Base-by-base conservation (phyloP, 2,797 vertebrate genomes). In the Galago senegalensis region DNA sequence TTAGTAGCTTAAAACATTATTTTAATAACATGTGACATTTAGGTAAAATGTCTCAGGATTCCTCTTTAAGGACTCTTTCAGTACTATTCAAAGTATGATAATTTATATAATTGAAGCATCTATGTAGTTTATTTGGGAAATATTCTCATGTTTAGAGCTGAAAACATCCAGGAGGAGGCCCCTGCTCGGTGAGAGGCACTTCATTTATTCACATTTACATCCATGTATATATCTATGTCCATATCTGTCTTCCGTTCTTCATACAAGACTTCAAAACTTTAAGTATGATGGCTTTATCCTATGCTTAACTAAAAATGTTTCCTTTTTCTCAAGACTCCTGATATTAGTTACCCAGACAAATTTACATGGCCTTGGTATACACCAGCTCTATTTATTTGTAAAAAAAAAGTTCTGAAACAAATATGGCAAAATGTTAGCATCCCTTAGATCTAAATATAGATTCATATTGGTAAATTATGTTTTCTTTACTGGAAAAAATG, bases 1-100 rank as follows among this genome's bases (percentile, higher is more conserved):
- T 96, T 87, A 86, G 40, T 92, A 29, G 27, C 69, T 92, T 96
- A 83, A 98, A 97, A 84, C 34, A 97, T 92, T 97, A 69, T 94
- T 90, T 88, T 98, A 94, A 69, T 63, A 90, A 90, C 49, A 60
- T 79, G 43, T 73, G 37, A 53, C 65, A 91, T 80, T 88, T 94
- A 46, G 49, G 69, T 76, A 75, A 96, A 72, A 37, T 60, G 17
- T 75, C 23, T 87, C 29, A 81, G 65, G 34, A 96, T 92, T 93
- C 25, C 40, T 93, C 40, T 37, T 83, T 84, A 67, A 75, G 34
- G 58, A 63, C 21, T 37, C 11, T 53, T 83, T 94, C 18, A 86
- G 11, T n/a, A 84, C 1, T 37, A 90, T 27, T 95, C 14, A 84
- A 40, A 37, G 20, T 73, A 53, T 20, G n/a, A 34, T 91, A 56